Percentiles rank a stretch among this genome's conserved stretches.
Evolutionary conservation across 2,888 invertebrate species (phyloP).

Genomic region (Pecten maximus): DNA sequence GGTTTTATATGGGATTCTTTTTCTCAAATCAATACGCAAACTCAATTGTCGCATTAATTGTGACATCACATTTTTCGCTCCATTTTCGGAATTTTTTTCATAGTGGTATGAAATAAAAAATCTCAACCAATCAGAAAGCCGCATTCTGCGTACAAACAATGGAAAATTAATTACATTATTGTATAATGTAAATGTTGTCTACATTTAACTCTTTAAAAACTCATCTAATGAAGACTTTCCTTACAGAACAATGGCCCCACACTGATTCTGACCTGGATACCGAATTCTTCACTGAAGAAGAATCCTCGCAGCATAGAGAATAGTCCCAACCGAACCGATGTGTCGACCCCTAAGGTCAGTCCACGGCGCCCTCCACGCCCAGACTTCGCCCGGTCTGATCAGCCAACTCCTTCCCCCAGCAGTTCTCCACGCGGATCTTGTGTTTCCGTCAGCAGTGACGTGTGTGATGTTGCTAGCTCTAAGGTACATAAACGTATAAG

Average conservation of each 20-base stretch:
- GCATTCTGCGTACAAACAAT: no score
- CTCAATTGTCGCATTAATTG: no score
- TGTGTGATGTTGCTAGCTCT: slow-evolving; percentile 46
- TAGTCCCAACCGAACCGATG: slow-evolving; percentile 77
- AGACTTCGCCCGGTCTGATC: slow-evolving; percentile 72
- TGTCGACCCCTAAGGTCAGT: slow-evolving; percentile 73
- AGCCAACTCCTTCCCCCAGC: slow-evolving; percentile 65
- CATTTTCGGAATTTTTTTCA: no score
- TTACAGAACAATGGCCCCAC: slow-evolving; percentile 86
- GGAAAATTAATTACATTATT: no score
- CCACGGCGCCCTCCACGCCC: slow-evolving; percentile 74
- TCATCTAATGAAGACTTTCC: slow-evolving; percentile 42
- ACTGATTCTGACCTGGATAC: slow-evolving; percentile 96
- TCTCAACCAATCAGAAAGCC: no score
- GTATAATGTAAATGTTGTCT: no score
- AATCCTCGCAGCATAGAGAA: slow-evolving; percentile 86
- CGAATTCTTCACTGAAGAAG: slow-evolving; percentile 93
- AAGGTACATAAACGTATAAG: slow-evolving; percentile 63
- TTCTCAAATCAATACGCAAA: no score
- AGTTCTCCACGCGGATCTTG: slow-evolving; percentile 68
- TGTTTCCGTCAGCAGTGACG: slow-evolving; percentile 61
- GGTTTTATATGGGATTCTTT: no score
- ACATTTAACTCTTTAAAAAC: no score
- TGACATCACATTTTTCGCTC: no score
- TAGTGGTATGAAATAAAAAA: no score